phyloP scores from a whole-genome alignment of 2,797 vertebrate species.

The Ctenopoma multispine region DNA sequence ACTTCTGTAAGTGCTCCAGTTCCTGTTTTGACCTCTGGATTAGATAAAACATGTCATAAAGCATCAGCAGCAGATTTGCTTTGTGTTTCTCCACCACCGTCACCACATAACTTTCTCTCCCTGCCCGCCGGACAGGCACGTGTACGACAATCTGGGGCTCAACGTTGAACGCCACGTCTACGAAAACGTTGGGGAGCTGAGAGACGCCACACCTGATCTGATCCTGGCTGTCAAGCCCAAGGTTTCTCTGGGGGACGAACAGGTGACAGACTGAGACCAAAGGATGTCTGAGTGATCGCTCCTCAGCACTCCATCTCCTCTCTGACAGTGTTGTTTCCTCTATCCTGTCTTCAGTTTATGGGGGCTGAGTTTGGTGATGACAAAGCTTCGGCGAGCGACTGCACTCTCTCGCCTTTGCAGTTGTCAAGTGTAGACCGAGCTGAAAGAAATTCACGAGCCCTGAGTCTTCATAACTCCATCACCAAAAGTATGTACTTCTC shows the following conservation, averaged over 20 bases:
- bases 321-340: slow-evolving; percentile 42
- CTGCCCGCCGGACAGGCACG: slow-evolving; percentile 65
- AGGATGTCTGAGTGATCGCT: slow-evolving; percentile 25
- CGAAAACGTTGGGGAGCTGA: slow-evolving; percentile 81
- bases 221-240: slow-evolving; percentile 88
- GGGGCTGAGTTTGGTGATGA: slow-evolving; percentile 75
- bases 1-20: slow-evolving; percentile 44
- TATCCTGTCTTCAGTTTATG: slow-evolving; percentile 68
- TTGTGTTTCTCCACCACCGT: slow-evolving; percentile 6
- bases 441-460: slow-evolving; percentile 86
- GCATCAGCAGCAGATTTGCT: slow-evolving; percentile 43
- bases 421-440: slow-evolving; percentile 79
- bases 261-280: slow-evolving; percentile 73
- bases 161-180: slow-evolving; percentile 77
- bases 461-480: slow-evolving; percentile 88
- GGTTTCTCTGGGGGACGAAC: slow-evolving; percentile 71
- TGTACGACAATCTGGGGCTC: slow-evolving; percentile 78
- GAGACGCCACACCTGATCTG: slow-evolving; percentile 88
- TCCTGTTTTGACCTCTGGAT: slow-evolving; percentile 52
- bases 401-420: slow-evolving; percentile 57
- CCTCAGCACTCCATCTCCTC: neutral
- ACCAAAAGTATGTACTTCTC: slow-evolving; percentile 77
- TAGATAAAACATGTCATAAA: slow-evolving; percentile 39
- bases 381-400: slow-evolving; percentile 81
- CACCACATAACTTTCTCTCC: neutral